Percentiles rank a stretch among this genome's conserved stretches.
Conservation (phyloP, 2,797 vertebrate species). For the Pteropus rufus region DNA sequence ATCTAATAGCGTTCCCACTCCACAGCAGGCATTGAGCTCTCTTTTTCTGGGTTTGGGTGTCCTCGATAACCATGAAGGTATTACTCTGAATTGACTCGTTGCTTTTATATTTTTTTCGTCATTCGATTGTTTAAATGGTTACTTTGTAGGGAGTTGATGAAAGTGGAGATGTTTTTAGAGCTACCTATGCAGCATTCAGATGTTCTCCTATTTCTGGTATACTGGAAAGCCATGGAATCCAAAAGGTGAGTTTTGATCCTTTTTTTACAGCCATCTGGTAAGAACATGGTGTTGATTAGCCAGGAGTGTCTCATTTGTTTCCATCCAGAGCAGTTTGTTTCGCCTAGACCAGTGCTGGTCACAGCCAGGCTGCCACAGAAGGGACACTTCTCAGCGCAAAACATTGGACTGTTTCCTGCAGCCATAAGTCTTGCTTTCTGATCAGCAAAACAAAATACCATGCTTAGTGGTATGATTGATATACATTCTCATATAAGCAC, state of each 20-base stretch:
- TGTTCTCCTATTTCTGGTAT: conserved; percentile 90
- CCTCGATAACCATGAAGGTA: background rate
- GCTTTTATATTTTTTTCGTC: background rate
- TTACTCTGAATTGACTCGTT: background rate
- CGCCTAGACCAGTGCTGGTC: background rate
- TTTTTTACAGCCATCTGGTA: background rate
- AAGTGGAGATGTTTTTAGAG: conserved; percentile 90
- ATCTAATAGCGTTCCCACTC: background rate
- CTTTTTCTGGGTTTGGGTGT: background rate
- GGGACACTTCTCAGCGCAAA: background rate
- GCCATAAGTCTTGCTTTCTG: background rate
- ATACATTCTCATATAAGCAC: background rate
- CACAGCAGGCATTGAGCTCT: background rate
- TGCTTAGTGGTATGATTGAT: background rate
- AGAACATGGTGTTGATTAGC: background rate
- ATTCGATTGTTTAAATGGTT: conserved; percentile 35
- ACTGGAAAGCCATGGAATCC: conserved; percentile 85
- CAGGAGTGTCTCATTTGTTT: background rate
- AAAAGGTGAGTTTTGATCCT: conserved; percentile 85
- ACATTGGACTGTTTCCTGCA: background rate
- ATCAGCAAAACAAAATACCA: background rate
- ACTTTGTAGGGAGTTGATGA: conserved; percentile 89
- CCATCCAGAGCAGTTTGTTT: background rate
- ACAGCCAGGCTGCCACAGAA: background rate
- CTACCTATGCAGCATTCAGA: conserved; percentile 92